These are phyloP conservation scores for Babylonia areolata DNA, from an alignment of 1,140 invertebrate species.

Conservation along the genomic window DNA sequence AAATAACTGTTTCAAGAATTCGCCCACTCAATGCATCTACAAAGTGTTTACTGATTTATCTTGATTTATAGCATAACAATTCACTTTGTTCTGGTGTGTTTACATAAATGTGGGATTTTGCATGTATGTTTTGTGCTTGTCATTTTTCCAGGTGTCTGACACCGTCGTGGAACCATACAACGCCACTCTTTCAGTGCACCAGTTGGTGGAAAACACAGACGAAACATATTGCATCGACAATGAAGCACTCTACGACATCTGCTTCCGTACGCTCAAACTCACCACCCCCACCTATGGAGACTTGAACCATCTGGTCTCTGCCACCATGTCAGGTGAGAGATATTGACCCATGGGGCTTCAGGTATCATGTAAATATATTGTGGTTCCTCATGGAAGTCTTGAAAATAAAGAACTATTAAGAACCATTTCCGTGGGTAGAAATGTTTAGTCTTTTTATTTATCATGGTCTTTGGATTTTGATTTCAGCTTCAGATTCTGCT, in stretches of 20 bases:
- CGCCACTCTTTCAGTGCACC: conserved; percentile 84
- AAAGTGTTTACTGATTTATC: not conserved
- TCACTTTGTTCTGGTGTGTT: conserved; percentile 42
- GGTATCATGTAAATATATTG: no score
- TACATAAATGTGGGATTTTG: not conserved
- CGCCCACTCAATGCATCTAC: not conserved
- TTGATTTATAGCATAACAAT: not conserved
- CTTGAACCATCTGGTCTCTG: conserved; percentile 82
- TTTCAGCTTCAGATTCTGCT: no score
- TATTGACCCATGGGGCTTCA: not conserved
- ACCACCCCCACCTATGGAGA: conserved; percentile 91
- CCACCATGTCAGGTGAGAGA: conserved; percentile 85
- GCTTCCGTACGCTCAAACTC: conserved; percentile 85
- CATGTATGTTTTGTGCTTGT: not conserved
- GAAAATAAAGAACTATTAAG: no score
- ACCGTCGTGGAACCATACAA: conserved; percentile 81
- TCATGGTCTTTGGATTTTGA: no score
- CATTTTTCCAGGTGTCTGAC: conserved; percentile 75
- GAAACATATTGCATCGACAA: conserved; percentile 81
- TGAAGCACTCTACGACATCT: conserved; percentile 92
- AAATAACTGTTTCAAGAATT: no score
- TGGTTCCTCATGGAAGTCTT: no score
- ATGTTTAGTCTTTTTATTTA: no score
- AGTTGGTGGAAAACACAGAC: conserved; percentile 86
- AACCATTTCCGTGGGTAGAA: no score